These are phyloP conservation scores for Venustaconcha ellipsiformis DNA, from an alignment of 1,140 invertebrate species.

Conservation along the genomic window DNA sequence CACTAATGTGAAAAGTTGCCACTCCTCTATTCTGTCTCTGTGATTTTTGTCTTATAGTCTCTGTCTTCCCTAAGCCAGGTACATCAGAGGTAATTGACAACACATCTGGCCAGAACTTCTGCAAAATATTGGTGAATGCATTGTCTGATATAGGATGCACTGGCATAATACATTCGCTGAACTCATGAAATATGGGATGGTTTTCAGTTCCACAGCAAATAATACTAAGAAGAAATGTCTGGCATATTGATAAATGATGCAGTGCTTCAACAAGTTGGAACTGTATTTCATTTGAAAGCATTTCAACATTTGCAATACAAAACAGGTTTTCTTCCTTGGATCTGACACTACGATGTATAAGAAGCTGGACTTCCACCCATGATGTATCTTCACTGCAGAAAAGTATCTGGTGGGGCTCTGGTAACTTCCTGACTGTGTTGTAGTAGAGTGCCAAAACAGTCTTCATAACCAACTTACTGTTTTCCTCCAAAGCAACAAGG, in stretches of 20 bases:
- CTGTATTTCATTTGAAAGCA: constrained; percentile 27
- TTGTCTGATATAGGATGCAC: too few relatives aligned
- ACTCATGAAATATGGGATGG: constrained; percentile 28
- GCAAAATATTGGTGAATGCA: too few relatives aligned
- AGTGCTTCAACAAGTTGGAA: constrained; percentile 25
- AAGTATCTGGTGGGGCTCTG: constrained; percentile 37
- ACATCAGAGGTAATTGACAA: too few relatives aligned
- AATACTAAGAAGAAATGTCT: constrained; percentile 17
- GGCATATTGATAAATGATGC: not conserved
- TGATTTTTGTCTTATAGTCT: too few relatives aligned
- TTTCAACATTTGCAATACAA: constrained; percentile 41
- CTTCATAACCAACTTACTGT: constrained; percentile 23
- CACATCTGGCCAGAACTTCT: too few relatives aligned
- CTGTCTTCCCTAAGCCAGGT: too few relatives aligned
- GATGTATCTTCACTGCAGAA: constrained; percentile 34
- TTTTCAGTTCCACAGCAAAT: constrained; percentile 26
- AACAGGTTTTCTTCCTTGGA: constrained; percentile 7
- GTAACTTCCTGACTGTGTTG: constrained; percentile 33
- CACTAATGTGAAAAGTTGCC: too few relatives aligned
- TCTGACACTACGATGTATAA: constrained; percentile 28
- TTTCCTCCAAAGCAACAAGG: constrained; percentile 17
- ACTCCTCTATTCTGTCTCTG: too few relatives aligned
- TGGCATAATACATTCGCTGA: not conserved
- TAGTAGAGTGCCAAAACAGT: constrained; percentile 37
- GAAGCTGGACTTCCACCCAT: constrained; percentile 32